Conservation (phyloP, 2,113 vertebrate genomes). For the Alligator mississippiensis region DNA sequence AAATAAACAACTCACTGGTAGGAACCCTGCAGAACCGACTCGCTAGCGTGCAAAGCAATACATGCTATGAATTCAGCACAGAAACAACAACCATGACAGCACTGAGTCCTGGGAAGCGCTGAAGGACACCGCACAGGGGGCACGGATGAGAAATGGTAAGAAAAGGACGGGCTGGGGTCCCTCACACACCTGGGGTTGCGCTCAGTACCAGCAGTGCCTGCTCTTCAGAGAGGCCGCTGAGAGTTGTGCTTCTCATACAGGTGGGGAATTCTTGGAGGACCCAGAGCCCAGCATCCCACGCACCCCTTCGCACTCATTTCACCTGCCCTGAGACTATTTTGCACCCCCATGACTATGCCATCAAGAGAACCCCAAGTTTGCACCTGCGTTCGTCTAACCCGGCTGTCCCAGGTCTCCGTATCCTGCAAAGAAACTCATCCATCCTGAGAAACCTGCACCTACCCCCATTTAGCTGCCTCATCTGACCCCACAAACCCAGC, state of each 20-base stretch:
- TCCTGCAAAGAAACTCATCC: not conserved
- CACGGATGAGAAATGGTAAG: not conserved
- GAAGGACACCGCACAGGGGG: not conserved
- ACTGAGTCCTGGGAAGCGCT: not conserved
- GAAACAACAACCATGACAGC: not conserved
- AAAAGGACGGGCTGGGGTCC: rapidly evolving
- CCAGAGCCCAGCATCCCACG: not conserved
- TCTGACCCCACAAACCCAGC: not conserved
- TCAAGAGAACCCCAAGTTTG: rapidly evolving
- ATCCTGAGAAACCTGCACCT: not conserved
- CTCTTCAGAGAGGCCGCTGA: rapidly evolving
- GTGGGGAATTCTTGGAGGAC: rapidly evolving
- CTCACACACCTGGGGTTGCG: not conserved
- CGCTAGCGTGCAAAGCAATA: not conserved
- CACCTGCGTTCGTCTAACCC: rapidly evolving
- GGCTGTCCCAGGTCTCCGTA: not conserved
- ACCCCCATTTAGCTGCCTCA: not conserved
- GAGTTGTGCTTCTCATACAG: not conserved
- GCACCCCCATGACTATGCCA: not conserved
- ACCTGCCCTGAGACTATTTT: not conserved
- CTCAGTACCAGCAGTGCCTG: not conserved
- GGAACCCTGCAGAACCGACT: not conserved
- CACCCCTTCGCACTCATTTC: not conserved
- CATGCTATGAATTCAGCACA: not conserved
- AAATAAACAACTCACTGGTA: not conserved